Percentiles rank a stretch among this genome's conserved stretches.
These are phyloP conservation scores for Barbus barbus DNA, from an alignment of 2,113 vertebrate species.

Conservation along the genomic window DNA sequence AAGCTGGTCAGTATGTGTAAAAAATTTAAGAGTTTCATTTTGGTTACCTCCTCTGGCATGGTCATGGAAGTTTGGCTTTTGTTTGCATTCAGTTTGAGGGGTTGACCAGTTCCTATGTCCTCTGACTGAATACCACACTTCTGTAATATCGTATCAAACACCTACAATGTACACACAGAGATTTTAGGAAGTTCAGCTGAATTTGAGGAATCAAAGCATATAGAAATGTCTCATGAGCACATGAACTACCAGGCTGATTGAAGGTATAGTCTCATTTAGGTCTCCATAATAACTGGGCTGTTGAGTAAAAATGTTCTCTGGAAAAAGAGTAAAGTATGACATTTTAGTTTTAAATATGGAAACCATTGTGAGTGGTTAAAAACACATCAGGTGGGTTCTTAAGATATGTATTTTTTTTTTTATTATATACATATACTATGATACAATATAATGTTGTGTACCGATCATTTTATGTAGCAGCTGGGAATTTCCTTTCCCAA, in stretches of 20 bases:
- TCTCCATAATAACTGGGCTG: constrained; percentile 92
- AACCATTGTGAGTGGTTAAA: not conserved
- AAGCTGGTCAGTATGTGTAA: not conserved
- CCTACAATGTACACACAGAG: constrained; percentile 68
- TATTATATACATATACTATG: not conserved
- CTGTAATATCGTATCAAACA: constrained; percentile 84
- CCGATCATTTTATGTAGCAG: constrained; percentile 97
- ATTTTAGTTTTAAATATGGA: not conserved
- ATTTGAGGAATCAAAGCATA: not conserved
- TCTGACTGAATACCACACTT: constrained; percentile 86
- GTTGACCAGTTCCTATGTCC: constrained; percentile 72
- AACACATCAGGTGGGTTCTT: not conserved
- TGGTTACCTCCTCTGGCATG: constrained; percentile 84
- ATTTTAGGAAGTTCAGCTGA: not conserved
- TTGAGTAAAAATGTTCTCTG: constrained; percentile 93
- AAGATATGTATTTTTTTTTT: too few relatives aligned
- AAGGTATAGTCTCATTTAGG: constrained; percentile 87
- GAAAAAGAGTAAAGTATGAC: constrained; percentile 33
- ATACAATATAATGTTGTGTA: constrained; percentile 57
- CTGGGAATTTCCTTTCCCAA: constrained; percentile 88
- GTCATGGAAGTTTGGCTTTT: constrained; percentile 74
- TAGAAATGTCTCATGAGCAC: not conserved
- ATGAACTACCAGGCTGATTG: constrained; percentile 82
- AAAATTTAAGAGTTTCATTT: not conserved
- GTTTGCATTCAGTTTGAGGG: constrained; percentile 83